phyloP scores from a whole-genome alignment of 2,888 invertebrate species.

The Diarsia rubi region DNA sequence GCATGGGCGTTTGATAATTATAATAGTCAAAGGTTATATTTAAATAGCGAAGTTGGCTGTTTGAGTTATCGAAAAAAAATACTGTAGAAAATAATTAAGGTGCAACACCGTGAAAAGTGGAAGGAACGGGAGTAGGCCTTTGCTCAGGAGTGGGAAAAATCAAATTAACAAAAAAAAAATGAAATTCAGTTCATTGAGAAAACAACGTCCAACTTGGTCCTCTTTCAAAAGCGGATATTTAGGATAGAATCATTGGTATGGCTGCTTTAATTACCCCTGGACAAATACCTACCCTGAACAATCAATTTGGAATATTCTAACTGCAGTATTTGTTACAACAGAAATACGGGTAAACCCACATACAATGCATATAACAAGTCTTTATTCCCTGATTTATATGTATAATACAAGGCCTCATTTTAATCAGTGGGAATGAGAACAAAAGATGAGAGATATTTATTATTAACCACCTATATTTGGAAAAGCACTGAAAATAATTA shows the following conservation, averaged over 20 bases:
- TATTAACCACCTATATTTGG: constrained; percentile 57
- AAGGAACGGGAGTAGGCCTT: no score
- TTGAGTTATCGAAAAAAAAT: neutral
- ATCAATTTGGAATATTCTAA: neutral
- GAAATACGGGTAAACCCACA: neutral
- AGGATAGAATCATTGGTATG: neutral
- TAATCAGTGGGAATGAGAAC: constrained; percentile 33
- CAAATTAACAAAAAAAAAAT: neutral
- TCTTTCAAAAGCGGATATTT: neutral
- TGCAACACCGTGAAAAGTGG: no score
- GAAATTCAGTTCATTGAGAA: neutral
- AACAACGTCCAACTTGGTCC: neutral
- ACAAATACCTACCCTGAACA: no score
- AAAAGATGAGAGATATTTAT: constrained; percentile 46
- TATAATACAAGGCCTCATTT: constrained; percentile 24
- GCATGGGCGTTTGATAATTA: neutral
- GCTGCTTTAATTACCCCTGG: neutral
- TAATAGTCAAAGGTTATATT: neutral
- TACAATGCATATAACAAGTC: constrained; percentile 15
- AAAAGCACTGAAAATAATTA: constrained; percentile 66
- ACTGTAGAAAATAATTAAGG: no score
- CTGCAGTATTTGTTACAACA: neutral
- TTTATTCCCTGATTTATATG: constrained; percentile 51
- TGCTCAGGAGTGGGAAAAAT: no score
- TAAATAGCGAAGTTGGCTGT: neutral